phyloP scores from a whole-genome alignment of 2,113 vertebrate species.

The Fukomys damarensis region DNA sequence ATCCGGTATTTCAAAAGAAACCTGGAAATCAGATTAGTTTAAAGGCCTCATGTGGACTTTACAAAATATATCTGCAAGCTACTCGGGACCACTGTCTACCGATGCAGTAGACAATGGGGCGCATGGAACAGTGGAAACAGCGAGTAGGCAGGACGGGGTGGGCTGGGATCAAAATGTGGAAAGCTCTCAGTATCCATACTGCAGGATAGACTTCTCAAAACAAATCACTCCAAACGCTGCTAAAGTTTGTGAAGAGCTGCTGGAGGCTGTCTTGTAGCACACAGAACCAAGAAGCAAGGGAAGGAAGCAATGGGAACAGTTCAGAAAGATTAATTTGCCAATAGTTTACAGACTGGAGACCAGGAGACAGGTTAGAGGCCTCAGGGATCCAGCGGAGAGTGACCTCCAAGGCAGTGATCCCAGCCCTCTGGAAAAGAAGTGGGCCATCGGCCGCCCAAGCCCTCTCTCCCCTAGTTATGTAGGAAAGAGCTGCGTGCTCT shows the following conservation, averaged over 20 bases:
- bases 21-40: neutral
- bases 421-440: neutral
- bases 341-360: neutral
- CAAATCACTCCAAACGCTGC: neutral
- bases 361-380: neutral
- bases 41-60: neutral
- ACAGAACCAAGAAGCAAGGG: neutral
- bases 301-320: conserved; percentile 4
- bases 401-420: neutral
- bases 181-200: neutral
- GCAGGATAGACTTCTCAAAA: conserved; percentile 45
- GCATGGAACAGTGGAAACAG: neutral
- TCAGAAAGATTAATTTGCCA: conserved; percentile 16
- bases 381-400: neutral
- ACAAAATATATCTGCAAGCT: conserved; percentile 24
- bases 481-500: neutral
- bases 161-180: neutral
- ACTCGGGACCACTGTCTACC: neutral
- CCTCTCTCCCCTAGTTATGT: neutral
- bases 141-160: neutral
- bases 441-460: neutral
- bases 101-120: neutral
- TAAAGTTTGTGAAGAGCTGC: conserved; percentile 41
- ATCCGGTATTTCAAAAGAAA: neutral
- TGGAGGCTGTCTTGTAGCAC: neutral